Base-by-base conservation (phyloP, 2,797 vertebrate genomes). In the Schizopygopsis malacanthus region DNA sequence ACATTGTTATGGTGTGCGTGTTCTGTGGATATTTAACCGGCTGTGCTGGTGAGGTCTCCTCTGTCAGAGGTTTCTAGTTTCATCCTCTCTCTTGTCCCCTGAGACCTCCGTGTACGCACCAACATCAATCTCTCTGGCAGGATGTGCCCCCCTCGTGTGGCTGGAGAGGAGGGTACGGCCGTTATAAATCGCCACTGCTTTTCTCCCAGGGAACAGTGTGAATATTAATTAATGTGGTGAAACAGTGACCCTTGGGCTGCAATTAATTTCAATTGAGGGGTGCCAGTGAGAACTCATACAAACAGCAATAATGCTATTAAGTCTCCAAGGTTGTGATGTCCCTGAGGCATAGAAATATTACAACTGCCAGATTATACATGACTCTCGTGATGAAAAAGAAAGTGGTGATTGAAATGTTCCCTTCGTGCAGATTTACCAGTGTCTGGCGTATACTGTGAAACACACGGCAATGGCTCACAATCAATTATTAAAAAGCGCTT, bases 201-300 rank as follows among this genome's bases (percentile, higher is more conserved):
- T 77, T 71, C 56, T 77, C 50, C 43, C 7, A 54, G 63, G 81
- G 22, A 54, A 73, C n/a, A 12, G 7, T 56, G 77, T 75, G 71
- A 39, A 50, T 87, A n/a, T 84, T 85, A 83, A 80, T 87, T 84
- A 84, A 77, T 81, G 72, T n/a, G 7, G 39, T 82, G 73, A 65
- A 63, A 87, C 43, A 13, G 52, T 65, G 73, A 82, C 54, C 52
- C 79, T 78, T 41, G 72, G 54, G 52, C 50, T 4, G 28, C 52
- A 45, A 81, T 85, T 63, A 78, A 81, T 78, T 71, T 73, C 13
- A 77, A 47, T 69, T 77, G 61, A 85, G 71, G 63, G 16, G 28
- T 41, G 65, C 41, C 43, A 54, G 54, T 11, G 4, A 28, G 47
- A 73, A 65, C 63, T 61, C 72, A 47, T 18, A 56, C 50, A 79